Base-by-base conservation (phyloP, 2,797 vertebrate genomes). In the Crocidura indochinensis region DNA sequence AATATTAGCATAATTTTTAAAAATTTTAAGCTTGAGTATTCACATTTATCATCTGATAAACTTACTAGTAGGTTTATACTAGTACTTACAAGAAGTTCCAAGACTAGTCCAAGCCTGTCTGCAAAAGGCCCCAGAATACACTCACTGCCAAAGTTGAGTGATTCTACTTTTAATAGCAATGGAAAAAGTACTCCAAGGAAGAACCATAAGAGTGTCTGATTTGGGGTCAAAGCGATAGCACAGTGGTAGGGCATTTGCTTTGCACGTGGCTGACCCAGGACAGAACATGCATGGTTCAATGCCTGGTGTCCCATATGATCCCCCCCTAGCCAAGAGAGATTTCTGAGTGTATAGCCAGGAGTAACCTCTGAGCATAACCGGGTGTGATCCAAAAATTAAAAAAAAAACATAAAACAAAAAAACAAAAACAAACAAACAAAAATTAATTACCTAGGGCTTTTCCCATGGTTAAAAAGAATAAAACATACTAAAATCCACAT, bases 1-100 rank as follows among this genome's bases (percentile, higher is more conserved):
- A 24, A n/a, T 93, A 92, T 27, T 44, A 53, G 20, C 31, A 92
- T 81, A 31, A 77, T 77, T 93, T 87, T 77, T 53, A 26, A 75
- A 51, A n/a, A 74, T 73, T 76, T 6, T 69, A 73, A 78, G 9
- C 49, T 24, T 92, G 10, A 84, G 5, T 65, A 47, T 75, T 92
- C 69, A 83, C 7, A 71, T 86, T 82, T 44, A 51, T 46, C 46
- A 87, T 69, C 26, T 9, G 67, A 51, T 10, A 91, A 91, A 92
- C 79, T 85, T 65, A 85, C 22, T 74, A 27, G 24, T 81, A 84
- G 24, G 10, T 92, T 14, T 74, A 60, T 29, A 56, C 51, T 64
- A 89, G 73, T 44, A 77, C 10, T 8, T 20, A 93, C 78, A 26
- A 82, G 47, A 87, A 94, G 74, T 64, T 91, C 80, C 10, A 62